Evolutionary conservation across 2,797 vertebrate genomes (phyloP), one percentile per base, ranked within the genome.

Genomic region (Lepidocolaptes lacrymiger): DNA sequence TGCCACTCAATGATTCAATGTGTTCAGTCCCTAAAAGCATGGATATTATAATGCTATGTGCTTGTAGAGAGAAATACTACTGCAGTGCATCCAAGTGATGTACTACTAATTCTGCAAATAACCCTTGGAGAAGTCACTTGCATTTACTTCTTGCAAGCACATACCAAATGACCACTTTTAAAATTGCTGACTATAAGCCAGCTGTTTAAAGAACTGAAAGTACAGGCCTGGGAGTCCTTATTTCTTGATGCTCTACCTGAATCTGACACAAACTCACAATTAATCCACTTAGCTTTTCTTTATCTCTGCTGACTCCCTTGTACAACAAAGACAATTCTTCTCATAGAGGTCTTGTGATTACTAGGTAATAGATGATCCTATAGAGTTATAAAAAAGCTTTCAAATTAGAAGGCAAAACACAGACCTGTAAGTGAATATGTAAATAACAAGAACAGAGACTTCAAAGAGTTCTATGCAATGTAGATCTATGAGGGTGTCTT

Each of bases 251-350:
- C 11, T 94, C 26, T 75, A 88, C 88, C 62, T 86, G 69, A 85
- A 75, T 63, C 73, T 86, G 92, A 94, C 87, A 63, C 66, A 93
- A 90, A 94, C 34, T 88, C 94, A 82, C 76, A 82, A 88, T 88
- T 95, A 92, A 97, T 93, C 48, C 85, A 94, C 72, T 94, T 96
- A 86, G 37, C 20, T 88, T 91, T 67, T 54, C 71, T 93, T 91
- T 89, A 71, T 93, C 80, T 94, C 48, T 71, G 52, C 39, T 94
- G 64, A 41, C 41, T 91, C 74, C 67, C 59, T 80, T 77, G 79
- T 78, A 89, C 68, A 67, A 63, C 48, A 82, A 58, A 91, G 76
- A 9, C n/a, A 51, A 44, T 4, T 58, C 30, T 81, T 63, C 62
- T 86, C 15, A 58, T 9, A n/a, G 49, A 87, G 64, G 32, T 73